Evolutionary conservation across 1,140 invertebrate species (phyloP).

Genomic region (Brachionus rotundiformis): DNA sequence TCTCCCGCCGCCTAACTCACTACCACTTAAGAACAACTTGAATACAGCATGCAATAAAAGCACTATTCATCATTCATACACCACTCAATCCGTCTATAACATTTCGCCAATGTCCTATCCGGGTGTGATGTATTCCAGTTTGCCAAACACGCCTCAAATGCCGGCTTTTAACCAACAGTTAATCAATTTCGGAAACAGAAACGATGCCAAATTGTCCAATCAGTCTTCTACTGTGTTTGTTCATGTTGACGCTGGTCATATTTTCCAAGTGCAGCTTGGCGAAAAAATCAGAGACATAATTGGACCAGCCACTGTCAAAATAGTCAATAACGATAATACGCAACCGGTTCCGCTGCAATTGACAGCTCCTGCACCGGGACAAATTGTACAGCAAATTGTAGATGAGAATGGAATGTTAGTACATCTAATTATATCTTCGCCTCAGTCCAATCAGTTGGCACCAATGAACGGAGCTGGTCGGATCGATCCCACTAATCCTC

Average conservation of each 20-base stretch:
- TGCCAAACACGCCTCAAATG: conserved; percentile 51
- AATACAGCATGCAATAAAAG: conserved; percentile 23
- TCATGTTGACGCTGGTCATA: conserved; percentile 22
- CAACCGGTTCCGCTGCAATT: conserved; percentile 79
- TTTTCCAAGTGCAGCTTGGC: conserved; percentile 50
- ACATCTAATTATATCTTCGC: conserved; percentile 71
- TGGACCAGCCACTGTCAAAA: conserved; percentile 77
- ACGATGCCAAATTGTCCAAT: not conserved
- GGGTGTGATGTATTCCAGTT: not conserved
- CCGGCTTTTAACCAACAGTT: conserved; percentile 6
- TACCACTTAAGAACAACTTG: not conserved
- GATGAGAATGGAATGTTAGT: conserved; percentile 81
- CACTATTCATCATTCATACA: not conserved
- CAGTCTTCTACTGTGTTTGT: conserved; percentile 42
- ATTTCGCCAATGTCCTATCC: not conserved
- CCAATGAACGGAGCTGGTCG: not conserved
- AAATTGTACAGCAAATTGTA: conserved; percentile 82
- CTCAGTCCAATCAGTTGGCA: not conserved
- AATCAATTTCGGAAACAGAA: not conserved
- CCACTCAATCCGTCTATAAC: not conserved
- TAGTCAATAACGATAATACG: conserved; percentile 75
- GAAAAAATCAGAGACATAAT: conserved; percentile 54
- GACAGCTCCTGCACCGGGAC: conserved; percentile 78
- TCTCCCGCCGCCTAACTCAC: not conserved
- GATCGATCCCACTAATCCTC: not conserved